Percentiles rank a stretch among this genome's conserved stretches.
Evolutionary conservation across 2,113 vertebrate genomes (phyloP).

Genomic region (Caloenas nicobarica): DNA sequence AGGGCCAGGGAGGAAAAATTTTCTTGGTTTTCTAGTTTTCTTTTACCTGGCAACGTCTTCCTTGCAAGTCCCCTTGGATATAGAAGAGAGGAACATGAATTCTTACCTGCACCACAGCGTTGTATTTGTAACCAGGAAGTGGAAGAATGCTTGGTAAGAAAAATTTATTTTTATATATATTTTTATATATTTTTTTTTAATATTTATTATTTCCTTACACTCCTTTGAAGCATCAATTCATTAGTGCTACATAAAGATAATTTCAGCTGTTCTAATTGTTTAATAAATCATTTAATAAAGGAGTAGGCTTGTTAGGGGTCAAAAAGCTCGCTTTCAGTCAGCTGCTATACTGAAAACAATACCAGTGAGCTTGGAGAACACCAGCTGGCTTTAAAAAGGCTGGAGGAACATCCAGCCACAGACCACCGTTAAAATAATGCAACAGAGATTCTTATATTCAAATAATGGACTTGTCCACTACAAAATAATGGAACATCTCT

Average conservation of each 20-base stretch:
- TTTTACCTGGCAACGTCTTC: background rate
- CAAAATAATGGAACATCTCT: background rate
- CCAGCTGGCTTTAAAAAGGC: background rate
- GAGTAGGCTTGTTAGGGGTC: background rate
- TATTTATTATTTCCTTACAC: background rate
- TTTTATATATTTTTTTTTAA: too few relatives aligned
- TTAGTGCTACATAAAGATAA: background rate
- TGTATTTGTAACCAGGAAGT: background rate
- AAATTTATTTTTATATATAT: background rate
- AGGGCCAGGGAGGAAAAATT: background rate
- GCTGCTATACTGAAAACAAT: background rate
- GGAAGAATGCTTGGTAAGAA: slow-evolving; percentile 1
- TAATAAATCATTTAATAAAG: background rate
- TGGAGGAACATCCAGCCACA: background rate
- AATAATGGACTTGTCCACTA: background rate
- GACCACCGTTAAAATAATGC: background rate
- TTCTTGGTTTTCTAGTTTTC: background rate
- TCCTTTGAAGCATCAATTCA: background rate
- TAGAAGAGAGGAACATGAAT: background rate
- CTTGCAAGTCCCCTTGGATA: background rate
- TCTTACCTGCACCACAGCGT: background rate
- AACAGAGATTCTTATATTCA: background rate
- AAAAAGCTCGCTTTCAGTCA: background rate
- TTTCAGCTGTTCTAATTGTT: background rate
- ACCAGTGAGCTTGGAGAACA: background rate